Conservation (phyloP, 2,888 invertebrate genomes). For the Epirrhoe alternata region DNA sequence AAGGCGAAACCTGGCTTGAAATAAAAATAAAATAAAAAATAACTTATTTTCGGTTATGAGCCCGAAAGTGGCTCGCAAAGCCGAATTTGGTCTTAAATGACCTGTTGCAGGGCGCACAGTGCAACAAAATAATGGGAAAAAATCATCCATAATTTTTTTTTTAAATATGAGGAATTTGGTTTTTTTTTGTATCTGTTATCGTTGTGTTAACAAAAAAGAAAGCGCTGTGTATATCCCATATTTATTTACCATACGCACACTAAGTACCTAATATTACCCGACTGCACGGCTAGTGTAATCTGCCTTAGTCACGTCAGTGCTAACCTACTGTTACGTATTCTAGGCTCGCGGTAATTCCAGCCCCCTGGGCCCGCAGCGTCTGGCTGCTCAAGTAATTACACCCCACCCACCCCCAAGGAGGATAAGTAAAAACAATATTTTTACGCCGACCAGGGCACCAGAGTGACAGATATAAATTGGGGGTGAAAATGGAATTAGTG, state of each 20-base stretch:
- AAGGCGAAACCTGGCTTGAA: too few species aligned
- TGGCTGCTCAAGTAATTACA: constrained; percentile 82
- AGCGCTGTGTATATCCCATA: background rate
- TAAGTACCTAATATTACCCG: background rate
- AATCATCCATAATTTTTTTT: too few species aligned
- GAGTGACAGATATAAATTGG: constrained; percentile 83
- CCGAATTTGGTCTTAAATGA: too few species aligned
- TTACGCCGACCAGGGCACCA: constrained; percentile 77
- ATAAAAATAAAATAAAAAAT: too few species aligned
- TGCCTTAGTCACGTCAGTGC: too few species aligned
- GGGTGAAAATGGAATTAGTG: constrained; percentile 78
- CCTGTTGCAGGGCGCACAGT: too few species aligned
- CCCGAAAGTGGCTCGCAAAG: too few species aligned
- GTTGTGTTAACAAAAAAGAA: too few species aligned
- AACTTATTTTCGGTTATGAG: too few species aligned
- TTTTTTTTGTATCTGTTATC: background rate
- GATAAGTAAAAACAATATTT: constrained; percentile 85
- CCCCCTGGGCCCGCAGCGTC: constrained; percentile 71
- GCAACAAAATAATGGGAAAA: too few species aligned
- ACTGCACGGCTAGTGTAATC: too few species aligned
- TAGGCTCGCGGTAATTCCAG: constrained; percentile 60
- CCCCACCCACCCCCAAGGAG: constrained; percentile 58
- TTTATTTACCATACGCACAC: background rate
- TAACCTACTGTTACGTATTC: constrained; percentile 11
- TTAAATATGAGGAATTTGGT: too few species aligned